A percentile compares a stretch with the other conserved stretches of the same genome.
phyloP scores from a whole-genome alignment of 2,888 invertebrate genomes.

The Oscheius sp. region DNA sequence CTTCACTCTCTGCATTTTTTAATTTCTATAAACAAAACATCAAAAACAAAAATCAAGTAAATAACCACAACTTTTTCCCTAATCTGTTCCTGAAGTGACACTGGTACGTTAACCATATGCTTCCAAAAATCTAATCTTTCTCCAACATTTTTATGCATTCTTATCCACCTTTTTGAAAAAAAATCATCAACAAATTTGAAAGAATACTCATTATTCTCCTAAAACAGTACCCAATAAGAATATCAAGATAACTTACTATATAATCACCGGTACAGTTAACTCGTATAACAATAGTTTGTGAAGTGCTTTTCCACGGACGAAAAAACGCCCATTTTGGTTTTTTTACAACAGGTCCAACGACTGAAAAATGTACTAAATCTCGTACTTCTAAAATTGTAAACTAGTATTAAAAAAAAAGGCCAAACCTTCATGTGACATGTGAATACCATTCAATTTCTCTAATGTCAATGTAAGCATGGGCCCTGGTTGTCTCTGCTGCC shows the following conservation, averaged over 20 bases:
- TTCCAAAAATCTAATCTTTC: slow-evolving; percentile 57
- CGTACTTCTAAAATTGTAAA: slow-evolving; percentile 38
- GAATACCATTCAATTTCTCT: slow-evolving; percentile 28
- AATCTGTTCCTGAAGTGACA: slow-evolving; percentile 50
- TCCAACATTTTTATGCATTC: slow-evolving; percentile 34
- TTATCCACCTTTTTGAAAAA: slow-evolving; percentile 53
- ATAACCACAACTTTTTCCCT: slow-evolving; percentile 37
- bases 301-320: slow-evolving; percentile 32
- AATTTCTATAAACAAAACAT: slow-evolving; percentile 19
- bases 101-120: slow-evolving; percentile 45
- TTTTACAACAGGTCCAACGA: slow-evolving; percentile 39
- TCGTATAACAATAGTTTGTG: slow-evolving; percentile 57
- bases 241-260: slow-evolving; percentile 44
- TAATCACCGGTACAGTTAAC: slow-evolving; percentile 53
- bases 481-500: slow-evolving; percentile 28
- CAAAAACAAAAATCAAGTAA: neutral
- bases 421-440: slow-evolving; percentile 35
- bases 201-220: slow-evolving; percentile 47
- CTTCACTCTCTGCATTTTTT: neutral
- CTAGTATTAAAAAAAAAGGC: neutral
- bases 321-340: slow-evolving; percentile 48
- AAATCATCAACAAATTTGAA: slow-evolving; percentile 49
- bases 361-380: slow-evolving; percentile 41
- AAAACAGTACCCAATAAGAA: slow-evolving; percentile 7
- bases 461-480: slow-evolving; percentile 32